A percentile compares a stretch with the other conserved stretches of the same genome.
Evolutionary conservation across 2,113 vertebrate species (phyloP).

Genomic region (Helogale parvula): DNA sequence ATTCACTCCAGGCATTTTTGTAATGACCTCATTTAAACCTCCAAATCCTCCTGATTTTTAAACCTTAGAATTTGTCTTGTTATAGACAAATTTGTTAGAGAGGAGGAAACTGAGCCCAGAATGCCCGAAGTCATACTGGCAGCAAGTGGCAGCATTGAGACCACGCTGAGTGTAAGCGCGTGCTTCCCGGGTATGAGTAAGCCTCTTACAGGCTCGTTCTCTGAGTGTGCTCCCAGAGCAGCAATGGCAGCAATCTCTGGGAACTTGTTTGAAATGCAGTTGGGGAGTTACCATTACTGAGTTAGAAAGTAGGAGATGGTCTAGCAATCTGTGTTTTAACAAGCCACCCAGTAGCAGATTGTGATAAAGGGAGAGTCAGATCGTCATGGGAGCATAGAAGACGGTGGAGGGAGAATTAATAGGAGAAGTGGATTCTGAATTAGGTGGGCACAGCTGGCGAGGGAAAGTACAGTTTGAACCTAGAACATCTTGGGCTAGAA

Average conservation of each 20-base stretch:
- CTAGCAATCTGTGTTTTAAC: neutral
- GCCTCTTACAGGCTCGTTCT: fast-evolving
- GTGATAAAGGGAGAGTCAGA: neutral
- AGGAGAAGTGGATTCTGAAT: neutral
- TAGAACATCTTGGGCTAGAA: neutral
- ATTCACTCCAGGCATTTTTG: neutral
- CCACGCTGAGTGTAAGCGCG: neutral
- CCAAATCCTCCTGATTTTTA: neutral
- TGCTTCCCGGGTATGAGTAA: too few relatives aligned
- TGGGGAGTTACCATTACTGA: neutral
- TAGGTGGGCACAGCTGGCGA: neutral
- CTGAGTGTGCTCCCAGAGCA: neutral
- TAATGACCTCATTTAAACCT: neutral
- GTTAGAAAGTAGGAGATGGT: neutral
- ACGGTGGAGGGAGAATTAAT: neutral
- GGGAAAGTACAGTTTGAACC: neutral
- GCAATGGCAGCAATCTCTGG: too few relatives aligned
- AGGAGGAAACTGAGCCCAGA: neutral
- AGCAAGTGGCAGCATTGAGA: neutral
- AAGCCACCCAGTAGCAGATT: neutral
- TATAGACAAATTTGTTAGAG: neutral
- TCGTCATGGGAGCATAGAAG: neutral
- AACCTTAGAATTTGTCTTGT: too few relatives aligned
- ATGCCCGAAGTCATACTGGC: neutral
- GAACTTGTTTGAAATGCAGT: neutral